Base-by-base conservation (phyloP, 1,140 invertebrate genomes). In the Caenorhabditis latens region DNA sequence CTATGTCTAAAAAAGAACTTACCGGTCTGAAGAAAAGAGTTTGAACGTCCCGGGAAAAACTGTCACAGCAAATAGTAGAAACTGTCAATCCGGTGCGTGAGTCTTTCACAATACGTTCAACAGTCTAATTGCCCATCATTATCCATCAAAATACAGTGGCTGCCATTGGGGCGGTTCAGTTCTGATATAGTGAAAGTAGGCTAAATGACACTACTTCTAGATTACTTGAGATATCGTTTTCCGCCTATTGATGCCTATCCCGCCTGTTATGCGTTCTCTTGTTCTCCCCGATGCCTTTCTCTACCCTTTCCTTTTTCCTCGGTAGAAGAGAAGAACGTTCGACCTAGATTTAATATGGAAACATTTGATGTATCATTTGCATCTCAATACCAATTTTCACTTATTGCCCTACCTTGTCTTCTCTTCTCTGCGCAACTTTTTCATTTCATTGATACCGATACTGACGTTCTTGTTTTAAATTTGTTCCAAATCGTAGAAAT, bases 321-420 rank as follows among this genome's bases (percentile, higher is more conserved):
- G 16, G 40, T 14, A 58, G 19, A 40, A 24, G 42, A 46, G 71
- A 43, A n/a, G 46, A 79, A 79, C 71, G 71, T 79, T 53, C 71
- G 71, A 79, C 71, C 71, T 79, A 79, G 71, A 50, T 79, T 79
- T 50, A 79, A 79, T 79, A 79, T 79, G 71, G 46, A 79, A 79
- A 79, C 71, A 79, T 79, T 79, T 79, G 8, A 16, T 79, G 71
- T 79, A 79, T 79, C 71, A 79, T 79, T 79, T 79, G 71, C 71
- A 79, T 79, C 71, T 79, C 43, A 79, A 79, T 79, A 79, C 71
- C 71, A 79, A 50, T 50, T 79, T 79, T 79, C 71, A 79, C 71
- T 79, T 50, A 24, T 79, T 50, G 71, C 46, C 71, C 65, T 63
- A 63, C 61, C 61, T 63, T 63, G 21, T 32, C 9, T 63, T 63